Base-by-base conservation (phyloP, 2,113 vertebrate genomes). In the Carassius carassius region DNA sequence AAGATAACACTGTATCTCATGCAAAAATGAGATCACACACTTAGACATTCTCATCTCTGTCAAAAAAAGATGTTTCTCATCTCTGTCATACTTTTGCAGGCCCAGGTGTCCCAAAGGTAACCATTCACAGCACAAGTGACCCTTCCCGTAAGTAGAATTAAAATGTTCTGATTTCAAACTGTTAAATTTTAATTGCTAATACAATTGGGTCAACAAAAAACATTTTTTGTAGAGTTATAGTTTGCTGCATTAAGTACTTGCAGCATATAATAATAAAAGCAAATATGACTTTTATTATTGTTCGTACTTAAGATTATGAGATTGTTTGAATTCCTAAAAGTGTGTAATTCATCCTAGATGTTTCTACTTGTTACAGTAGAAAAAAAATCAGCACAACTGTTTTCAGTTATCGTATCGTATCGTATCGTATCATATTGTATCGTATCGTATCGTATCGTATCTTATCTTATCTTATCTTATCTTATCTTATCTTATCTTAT, bases 31-130 rank as follows among this genome's bases (percentile, higher is more conserved):
- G 16, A 81, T 29, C 29, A 29, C 23, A 80, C 54, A 63, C 51
- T 9, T 10, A 60, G 10, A 51, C 49, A 51, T 51, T 4, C 49
- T 51, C 49, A 14, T 51, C 13, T 51, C 49, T 51, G 49, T 47
- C 47, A 4, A 21, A 13, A 37, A n/a, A 35, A 51, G 2, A 63
- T 82, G 32, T 69, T 47, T 82, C 19, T 77, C 54, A 81, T 86
- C 32, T 77, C 23, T 84, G 88, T 87, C 72, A 74, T 83, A 35
- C n/a, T 72, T 70, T 75, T 60, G 8, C 88, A 96, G 95, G 95
- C 19, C 95, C 95, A 9, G 94, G 94, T 70, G 89, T 95, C 85
- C 95, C 95, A 80, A 93, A 93, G 87, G 93, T 95, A 85, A 94
- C 94, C 0, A 90, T 94, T 84, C 95, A 96, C 87, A 91, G 44